phyloP scores from a whole-genome alignment of 2,113 vertebrate species.

The Leucopsar rothschildi region DNA sequence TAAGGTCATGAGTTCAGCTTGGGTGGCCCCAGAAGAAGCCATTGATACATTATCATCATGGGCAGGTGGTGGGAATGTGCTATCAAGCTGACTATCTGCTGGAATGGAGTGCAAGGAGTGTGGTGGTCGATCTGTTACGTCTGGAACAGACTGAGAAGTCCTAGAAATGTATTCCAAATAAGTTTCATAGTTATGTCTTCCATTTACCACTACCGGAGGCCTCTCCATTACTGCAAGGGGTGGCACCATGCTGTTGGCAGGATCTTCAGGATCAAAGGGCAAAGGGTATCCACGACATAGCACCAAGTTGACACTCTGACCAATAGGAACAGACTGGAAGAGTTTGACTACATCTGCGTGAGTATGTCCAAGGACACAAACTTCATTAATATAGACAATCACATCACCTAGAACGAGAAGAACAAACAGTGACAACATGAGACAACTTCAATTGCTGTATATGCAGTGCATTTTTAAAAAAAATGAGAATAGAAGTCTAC shows the following conservation, averaged over 20 bases:
- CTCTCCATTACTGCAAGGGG: slow-evolving; percentile 94
- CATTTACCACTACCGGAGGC: slow-evolving; percentile 90
- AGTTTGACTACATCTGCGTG: slow-evolving; percentile 98
- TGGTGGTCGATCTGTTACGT: slow-evolving; percentile 81
- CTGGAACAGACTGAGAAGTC: slow-evolving; percentile 89
- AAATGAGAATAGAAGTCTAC: slow-evolving; percentile 11
- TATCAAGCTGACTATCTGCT: slow-evolving; percentile 90
- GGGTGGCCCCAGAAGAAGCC: slow-evolving; percentile 92
- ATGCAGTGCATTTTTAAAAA: not conserved
- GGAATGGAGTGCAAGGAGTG: slow-evolving; percentile 86
- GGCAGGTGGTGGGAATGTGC: slow-evolving; percentile 86
- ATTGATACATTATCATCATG: slow-evolving; percentile 96
- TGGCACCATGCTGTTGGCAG: slow-evolving; percentile 86
- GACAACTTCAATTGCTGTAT: slow-evolving; percentile 53
- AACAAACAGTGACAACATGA: slow-evolving; percentile 68
- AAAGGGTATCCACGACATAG: slow-evolving; percentile 95
- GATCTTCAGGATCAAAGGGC: slow-evolving; percentile 95
- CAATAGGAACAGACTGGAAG: slow-evolving; percentile 97
- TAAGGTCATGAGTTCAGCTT: slow-evolving; percentile 94
- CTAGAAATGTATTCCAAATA: slow-evolving; percentile 97
- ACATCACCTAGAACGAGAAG: slow-evolving; percentile 87
- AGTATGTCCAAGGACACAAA: slow-evolving; percentile 96
- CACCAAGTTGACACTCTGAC: slow-evolving; percentile 94
- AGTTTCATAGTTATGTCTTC: slow-evolving; percentile 92
- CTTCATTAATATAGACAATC: slow-evolving; percentile 98